A percentile compares a stretch with the other conserved stretches of the same genome.
Conservation (phyloP, 2,113 vertebrate genomes). For the Oryzias woworae region DNA sequence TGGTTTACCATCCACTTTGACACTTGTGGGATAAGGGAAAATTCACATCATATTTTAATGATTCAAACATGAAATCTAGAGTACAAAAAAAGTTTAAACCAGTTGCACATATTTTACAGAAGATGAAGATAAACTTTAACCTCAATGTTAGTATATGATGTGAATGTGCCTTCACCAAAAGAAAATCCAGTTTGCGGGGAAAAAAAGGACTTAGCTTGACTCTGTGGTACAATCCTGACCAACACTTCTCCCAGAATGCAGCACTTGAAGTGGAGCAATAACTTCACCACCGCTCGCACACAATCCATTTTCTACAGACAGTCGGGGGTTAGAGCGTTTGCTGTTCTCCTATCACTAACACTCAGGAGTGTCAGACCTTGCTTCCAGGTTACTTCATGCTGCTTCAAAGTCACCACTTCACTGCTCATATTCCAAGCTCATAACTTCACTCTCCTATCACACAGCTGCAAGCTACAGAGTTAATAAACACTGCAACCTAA, state of each 20-base stretch:
- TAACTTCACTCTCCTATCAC: constrained; percentile 25
- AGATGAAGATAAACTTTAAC: no score
- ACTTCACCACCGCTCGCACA: constrained; percentile 1
- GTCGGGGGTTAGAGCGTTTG: constrained; percentile 11
- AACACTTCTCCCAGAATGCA: not conserved
- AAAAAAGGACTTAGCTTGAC: not conserved
- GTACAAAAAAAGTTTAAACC: no score
- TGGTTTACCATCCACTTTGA: no score
- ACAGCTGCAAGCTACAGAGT: constrained; percentile 26
- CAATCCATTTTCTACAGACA: not conserved
- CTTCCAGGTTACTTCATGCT: constrained; percentile 8
- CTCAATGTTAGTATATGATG: not conserved
- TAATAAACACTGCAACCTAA: constrained; percentile 35
- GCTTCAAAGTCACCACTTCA: constrained; percentile 31
- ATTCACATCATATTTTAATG: no score
- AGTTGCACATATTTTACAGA: no score
- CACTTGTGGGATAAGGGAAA: no score
- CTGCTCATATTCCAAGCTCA: constrained; percentile 14
- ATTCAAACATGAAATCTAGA: no score
- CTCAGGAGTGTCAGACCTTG: constrained; percentile 1
- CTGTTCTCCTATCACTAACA: constrained; percentile 7
- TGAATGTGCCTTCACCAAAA: not conserved
- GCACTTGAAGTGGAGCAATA: not conserved
- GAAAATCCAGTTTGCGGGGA: not conserved
- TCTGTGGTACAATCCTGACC: not conserved